Conservation (phyloP, 2,113 vertebrate genomes). For the Podarcis cretensis region DNA sequence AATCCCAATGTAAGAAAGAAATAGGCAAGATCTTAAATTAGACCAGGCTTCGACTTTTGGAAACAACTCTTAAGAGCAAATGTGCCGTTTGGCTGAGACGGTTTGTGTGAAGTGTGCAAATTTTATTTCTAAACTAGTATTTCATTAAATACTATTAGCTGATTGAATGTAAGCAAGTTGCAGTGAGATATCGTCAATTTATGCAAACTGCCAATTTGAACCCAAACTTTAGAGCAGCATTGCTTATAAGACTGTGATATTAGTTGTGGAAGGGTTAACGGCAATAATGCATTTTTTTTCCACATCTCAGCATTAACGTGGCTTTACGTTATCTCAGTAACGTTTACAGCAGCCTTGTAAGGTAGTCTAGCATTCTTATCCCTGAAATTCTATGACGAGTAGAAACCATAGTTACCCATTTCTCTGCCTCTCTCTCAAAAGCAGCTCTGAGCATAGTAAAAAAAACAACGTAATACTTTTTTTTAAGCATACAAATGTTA, state of each 20-base stretch:
- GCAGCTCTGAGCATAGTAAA: not conserved
- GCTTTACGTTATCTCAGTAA: not conserved
- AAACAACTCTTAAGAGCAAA: not conserved
- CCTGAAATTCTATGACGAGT: not conserved
- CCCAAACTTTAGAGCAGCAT: not conserved
- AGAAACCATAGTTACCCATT: not conserved
- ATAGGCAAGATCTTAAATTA: not conserved
- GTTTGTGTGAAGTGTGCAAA: not conserved
- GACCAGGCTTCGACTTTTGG: not conserved
- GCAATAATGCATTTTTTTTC: not conserved
- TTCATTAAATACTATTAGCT: not conserved
- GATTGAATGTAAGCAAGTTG: not conserved
- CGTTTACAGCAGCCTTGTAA: not conserved
- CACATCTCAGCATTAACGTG: not conserved
- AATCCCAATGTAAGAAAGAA: conserved; percentile 55
- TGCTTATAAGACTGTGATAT: not conserved
- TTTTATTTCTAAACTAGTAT: not conserved
- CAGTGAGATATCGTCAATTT: not conserved
- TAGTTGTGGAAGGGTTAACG: not conserved
- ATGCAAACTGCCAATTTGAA: not conserved
- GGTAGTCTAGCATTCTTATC: not conserved
- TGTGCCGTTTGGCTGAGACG: not conserved
- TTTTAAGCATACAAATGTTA: not conserved
- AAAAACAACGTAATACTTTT: no score
- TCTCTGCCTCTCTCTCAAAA: not conserved